Conservation (phyloP, 2,113 vertebrate species). For the Struthio camelus region DNA sequence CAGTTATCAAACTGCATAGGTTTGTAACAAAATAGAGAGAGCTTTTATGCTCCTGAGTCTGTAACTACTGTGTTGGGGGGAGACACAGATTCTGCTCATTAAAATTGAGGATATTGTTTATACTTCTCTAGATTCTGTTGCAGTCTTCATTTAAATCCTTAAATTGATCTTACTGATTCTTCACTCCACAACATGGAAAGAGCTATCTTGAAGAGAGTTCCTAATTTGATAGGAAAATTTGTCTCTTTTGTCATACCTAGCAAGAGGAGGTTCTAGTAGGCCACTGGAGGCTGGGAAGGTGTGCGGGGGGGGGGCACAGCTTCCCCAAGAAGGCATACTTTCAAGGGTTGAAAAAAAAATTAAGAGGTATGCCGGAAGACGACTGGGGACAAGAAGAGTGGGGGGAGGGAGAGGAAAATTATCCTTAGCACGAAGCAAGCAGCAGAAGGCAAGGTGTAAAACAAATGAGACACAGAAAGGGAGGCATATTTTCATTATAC, state of each 20-base stretch:
- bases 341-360: not conserved
- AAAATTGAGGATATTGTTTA: not conserved
- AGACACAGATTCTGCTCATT: not conserved
- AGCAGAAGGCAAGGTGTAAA: not conserved
- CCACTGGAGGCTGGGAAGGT: rapidly evolving
- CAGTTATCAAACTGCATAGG: not conserved
- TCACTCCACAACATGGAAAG: not conserved
- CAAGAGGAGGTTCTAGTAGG: not conserved
- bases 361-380: not conserved
- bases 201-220: not conserved
- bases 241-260: rapidly evolving
- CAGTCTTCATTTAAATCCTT: not conserved
- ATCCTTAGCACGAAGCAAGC: not conserved
- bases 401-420: not conserved
- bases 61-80: not conserved
- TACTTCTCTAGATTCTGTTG: not conserved
- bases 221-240: not conserved
- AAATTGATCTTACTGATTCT: not conserved
- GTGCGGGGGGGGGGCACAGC: not conserved
- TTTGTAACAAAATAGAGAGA: not conserved
- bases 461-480: not conserved
- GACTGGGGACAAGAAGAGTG: not conserved
- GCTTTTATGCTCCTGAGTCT: not conserved
- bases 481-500: not conserved
- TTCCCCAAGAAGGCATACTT: not conserved